These are phyloP conservation scores for Microtus montanus DNA, from an alignment of 2,113 vertebrate genomes.

Conservation along the genomic window DNA sequence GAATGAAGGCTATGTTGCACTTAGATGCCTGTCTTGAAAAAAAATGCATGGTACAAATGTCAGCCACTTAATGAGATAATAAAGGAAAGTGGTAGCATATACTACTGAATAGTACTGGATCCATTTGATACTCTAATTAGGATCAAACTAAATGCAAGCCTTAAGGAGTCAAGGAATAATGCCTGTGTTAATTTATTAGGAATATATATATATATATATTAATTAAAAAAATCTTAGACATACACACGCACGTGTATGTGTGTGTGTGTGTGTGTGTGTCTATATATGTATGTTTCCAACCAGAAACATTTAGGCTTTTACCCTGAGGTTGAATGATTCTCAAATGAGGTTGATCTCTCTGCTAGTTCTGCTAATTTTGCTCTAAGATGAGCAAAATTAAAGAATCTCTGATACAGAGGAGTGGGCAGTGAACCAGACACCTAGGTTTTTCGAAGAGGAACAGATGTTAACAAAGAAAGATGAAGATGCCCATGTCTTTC, in stretches of 20 bases:
- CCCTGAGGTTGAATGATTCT: neutral
- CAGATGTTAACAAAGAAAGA: too few relatives aligned
- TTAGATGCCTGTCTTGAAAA: neutral
- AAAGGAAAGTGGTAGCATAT: neutral
- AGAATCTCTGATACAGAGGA: neutral
- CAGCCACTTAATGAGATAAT: neutral
- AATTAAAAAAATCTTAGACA: too few relatives aligned
- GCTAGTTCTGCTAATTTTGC: neutral
- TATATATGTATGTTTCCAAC: neutral
- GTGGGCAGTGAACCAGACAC: too few relatives aligned
- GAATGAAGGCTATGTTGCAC: neutral
- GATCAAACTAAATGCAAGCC: neutral
- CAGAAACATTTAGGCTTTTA: neutral
- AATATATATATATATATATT: too few relatives aligned
- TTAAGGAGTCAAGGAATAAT: neutral
- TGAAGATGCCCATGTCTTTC: too few relatives aligned
- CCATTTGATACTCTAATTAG: neutral
- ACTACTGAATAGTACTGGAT: neutral
- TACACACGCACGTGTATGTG: neutral
- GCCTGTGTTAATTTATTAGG: neutral
- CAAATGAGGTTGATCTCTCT: neutral
- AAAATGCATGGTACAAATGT: neutral
- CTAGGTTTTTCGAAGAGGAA: too few relatives aligned
- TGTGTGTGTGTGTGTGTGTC: accelerated
- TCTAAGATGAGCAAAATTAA: neutral